Evolutionary conservation across 2,797 vertebrate species (phyloP), one percentile per base, ranked within the genome.

Genomic region (Epinephelus coioides): DNA sequence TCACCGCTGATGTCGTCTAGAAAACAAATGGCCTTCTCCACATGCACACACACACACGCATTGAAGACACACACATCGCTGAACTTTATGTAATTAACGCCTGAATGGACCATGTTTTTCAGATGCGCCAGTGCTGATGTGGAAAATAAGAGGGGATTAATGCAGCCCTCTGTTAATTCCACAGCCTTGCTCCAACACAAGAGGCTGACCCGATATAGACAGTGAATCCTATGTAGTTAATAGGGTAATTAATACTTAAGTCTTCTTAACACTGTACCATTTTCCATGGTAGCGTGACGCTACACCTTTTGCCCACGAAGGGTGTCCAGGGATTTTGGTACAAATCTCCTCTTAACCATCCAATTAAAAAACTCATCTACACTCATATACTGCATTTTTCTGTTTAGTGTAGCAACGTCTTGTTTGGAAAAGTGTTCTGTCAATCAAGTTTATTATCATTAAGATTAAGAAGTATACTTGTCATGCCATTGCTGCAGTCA

Each of bases 61-160:
- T 63, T 50, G 17, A 61, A 34, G 17, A 72, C 75, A 55, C 76
- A 81, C 79, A 88, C 88, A 82, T 51, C 53, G 21, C 84, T 93
- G 88, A 92, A 94, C 90, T 94, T 92, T 87, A 89, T 90, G 84
- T 93, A 93, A 94, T 94, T 92, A 94, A 91, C 60, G 84, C 87
- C 80, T 85, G 89, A 85, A 89, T 78, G 82, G 89, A 69, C 80
- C 86, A 59, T 89, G 90, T 92, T 94, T 90, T 91, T 90, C 78
- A 80, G 91, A 91, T 91, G 89, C 84, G 59, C 84, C 81, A 83
- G 88, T 91, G 90, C 90, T 89, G 90, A 92, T 92, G 92, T 92
- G 91, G 88, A 94, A 93, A 92, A 94, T 93, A 90, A 92, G 91
- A 90, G 79, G 79, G 88, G 93, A 93, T 92, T 94, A 93, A 94